Percentiles rank a stretch among this genome's conserved stretches.
phyloP scores from a whole-genome alignment of 2,113 vertebrate species.

The Python bivittatus region DNA sequence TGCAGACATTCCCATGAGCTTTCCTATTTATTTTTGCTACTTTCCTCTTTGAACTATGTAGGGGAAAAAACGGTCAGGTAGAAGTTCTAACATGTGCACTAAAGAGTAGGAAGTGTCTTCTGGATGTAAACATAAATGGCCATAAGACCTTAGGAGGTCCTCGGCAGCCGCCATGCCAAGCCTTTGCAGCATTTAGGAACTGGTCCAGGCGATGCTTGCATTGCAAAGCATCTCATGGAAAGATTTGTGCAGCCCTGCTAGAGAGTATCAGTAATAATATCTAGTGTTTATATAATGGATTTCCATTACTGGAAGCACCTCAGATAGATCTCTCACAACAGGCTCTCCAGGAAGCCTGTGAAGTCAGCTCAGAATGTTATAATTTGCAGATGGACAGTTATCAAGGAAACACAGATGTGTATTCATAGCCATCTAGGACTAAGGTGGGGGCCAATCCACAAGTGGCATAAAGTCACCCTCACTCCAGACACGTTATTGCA shows the following conservation, averaged over 20 bases:
- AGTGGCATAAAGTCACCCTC: not conserved
- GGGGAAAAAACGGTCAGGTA: too few relatives aligned
- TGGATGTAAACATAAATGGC: not conserved
- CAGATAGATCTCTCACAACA: not conserved
- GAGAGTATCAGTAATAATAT: not conserved
- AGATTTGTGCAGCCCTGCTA: not conserved
- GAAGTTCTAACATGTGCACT: not conserved
- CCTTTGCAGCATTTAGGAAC: not conserved
- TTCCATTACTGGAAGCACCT: not conserved
- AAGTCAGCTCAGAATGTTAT: not conserved
- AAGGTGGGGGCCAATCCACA: not conserved
- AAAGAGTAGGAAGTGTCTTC: not conserved
- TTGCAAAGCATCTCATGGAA: not conserved
- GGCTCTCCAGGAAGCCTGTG: not conserved
- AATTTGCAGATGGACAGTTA: not conserved
- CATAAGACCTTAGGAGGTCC: not conserved
- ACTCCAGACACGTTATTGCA: not conserved
- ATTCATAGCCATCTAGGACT: not conserved
- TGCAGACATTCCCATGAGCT: too few relatives aligned
- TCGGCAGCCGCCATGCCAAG: not conserved
- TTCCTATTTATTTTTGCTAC: not conserved
- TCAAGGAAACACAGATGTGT: not conserved
- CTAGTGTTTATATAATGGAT: not conserved
- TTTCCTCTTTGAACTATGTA: not conserved
- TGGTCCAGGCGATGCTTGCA: not conserved